Evolutionary conservation across 2,888 invertebrate species (phyloP), one percentile per base, ranked within the genome.

Genomic region (Erannis defoliaria): DNA sequence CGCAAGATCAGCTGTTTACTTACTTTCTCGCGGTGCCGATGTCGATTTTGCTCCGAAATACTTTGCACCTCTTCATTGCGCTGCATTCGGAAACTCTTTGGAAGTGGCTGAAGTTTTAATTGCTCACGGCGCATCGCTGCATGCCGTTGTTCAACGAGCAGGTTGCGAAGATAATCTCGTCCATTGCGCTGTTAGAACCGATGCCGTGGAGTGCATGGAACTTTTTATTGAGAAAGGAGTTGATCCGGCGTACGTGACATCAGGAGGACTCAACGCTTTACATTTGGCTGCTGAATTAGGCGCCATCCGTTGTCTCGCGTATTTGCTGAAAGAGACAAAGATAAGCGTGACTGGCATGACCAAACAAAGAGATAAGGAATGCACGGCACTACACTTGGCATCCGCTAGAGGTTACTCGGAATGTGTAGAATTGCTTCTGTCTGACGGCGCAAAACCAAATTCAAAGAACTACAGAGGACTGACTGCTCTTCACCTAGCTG

Each of bases 341-440:
- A 94, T 95, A 50, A 95, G 96, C 78, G 94, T 96, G 6, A 95
- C 97, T 74, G 94, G 95, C 2, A 93, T 94, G 48, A 96, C 96
- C 19, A 95, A 94, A 76, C 94, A 94, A 78, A 94, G 95, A 70
- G 96, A 96, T 70, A 97, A 96, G 76, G 96, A 96, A 69, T 95
- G 96, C 51, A 96, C 96, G 0, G 95, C 97, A 0, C 81, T 97
- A 68, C 98, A 98, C 90, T 89, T 98, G 70, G 97, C 98, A 0
- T 97, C 98, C 1, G 97, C 98, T 75, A 96, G 97, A 76, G 97
- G 98, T 8, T 97, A 96, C 78, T 94, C 95, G 5, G 97, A 98
- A 67, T 97, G 97, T 75, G 95, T 97, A 0, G 95, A 96, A 71
- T 84, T 97, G n/a, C 81, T 97, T 37, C 79, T 98, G 61, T 94